phyloP scores from a whole-genome alignment of 2,888 invertebrate genomes.

The Incurvaria masculella region DNA sequence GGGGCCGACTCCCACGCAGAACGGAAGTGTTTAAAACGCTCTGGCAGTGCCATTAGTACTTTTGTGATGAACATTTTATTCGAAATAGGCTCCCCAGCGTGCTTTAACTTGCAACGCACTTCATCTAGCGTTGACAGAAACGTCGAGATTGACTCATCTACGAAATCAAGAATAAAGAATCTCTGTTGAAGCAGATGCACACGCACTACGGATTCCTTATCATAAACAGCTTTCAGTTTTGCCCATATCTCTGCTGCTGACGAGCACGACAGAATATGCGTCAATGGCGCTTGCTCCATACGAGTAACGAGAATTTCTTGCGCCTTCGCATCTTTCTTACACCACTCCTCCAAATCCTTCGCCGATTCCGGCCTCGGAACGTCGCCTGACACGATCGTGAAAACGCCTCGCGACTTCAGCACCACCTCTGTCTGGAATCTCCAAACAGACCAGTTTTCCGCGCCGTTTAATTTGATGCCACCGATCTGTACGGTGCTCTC shows the following conservation, averaged over 20 bases:
- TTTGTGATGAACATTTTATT: slow-evolving; percentile 13
- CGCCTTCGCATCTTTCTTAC: not conserved
- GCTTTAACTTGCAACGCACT: slow-evolving; percentile 3
- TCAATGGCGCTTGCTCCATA: not conserved
- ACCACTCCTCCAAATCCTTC: not conserved
- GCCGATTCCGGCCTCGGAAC: not conserved
- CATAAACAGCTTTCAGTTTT: not conserved
- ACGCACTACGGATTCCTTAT: slow-evolving; percentile 1
- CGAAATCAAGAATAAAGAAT: not conserved
- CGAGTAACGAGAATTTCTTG: not conserved
- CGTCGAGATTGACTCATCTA: slow-evolving; percentile 1
- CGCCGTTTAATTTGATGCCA: not conserved
- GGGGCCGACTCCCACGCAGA: slow-evolving; percentile 20
- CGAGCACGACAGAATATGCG: not conserved
- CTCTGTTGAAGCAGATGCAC: slow-evolving; percentile 2
- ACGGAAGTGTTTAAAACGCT: slow-evolving; percentile 15
- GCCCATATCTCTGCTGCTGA: not conserved
- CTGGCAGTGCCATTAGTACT: slow-evolving; percentile 15
- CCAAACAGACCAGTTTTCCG: not conserved
- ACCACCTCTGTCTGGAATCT: not conserved
- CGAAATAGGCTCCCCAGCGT: slow-evolving; percentile 7
- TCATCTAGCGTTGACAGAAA: slow-evolving; percentile 4
- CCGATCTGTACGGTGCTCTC: too few species aligned
- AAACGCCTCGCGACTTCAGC: not conserved
- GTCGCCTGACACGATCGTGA: not conserved